These are phyloP conservation scores for Camarhynchus parvulus DNA, from an alignment of 2,113 vertebrate species.

Conservation along the genomic window DNA sequence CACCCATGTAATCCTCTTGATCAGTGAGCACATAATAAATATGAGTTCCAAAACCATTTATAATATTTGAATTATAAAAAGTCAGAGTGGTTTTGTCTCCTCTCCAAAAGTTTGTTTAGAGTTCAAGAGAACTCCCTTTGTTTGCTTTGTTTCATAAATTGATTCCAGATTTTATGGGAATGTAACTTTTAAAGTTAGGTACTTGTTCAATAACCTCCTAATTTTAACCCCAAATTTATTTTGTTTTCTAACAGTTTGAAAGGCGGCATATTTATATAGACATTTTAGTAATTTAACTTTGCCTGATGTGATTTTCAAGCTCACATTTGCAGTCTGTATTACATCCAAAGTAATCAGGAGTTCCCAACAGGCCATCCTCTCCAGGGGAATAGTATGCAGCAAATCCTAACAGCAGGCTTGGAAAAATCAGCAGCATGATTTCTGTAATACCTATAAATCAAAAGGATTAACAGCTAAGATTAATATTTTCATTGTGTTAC, in stretches of 20 bases:
- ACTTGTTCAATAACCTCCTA: not conserved
- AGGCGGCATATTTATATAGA: not conserved
- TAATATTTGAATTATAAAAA: not conserved
- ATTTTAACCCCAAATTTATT: not conserved
- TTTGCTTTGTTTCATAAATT: not conserved
- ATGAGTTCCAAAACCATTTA: not conserved
- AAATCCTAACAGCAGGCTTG: not conserved
- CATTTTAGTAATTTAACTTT: not conserved
- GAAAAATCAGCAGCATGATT: not conserved
- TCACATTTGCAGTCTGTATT: slow-evolving; percentile 11
- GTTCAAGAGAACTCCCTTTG: not conserved
- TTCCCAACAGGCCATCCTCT: slow-evolving; percentile 16
- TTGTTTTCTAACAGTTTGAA: not conserved
- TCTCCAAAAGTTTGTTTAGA: not conserved
- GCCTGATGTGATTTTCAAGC: slow-evolving; percentile 21
- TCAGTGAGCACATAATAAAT: not conserved
- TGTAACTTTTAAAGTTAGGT: not conserved
- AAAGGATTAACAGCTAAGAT: not conserved
- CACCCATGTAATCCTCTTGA: not conserved
- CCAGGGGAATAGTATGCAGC: not conserved
- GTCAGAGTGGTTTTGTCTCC: not conserved
- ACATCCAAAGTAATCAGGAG: not conserved
- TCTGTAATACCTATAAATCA: not conserved
- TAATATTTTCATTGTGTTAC: not conserved
- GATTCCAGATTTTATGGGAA: not conserved